phyloP scores from a whole-genome alignment of 1,140 invertebrate genomes.

The Diabrotica virgifera region DNA sequence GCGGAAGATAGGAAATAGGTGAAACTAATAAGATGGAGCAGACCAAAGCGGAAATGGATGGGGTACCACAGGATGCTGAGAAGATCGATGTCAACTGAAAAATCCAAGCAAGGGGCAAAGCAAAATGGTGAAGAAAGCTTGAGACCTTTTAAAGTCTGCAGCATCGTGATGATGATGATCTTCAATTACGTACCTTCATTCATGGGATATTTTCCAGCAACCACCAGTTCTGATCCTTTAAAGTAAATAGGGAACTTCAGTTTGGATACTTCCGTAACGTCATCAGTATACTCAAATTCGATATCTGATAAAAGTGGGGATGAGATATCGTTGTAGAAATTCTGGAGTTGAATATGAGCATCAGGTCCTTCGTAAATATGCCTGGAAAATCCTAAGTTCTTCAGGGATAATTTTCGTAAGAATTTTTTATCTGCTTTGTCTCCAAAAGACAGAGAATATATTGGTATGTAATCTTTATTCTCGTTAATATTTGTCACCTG shows the following conservation, averaged over 20 bases:
- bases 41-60: no score
- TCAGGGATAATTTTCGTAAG: slow-evolving; percentile 59
- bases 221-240: slow-evolving; percentile 56
- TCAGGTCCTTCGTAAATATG: slow-evolving; percentile 70
- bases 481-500: slow-evolving; percentile 28
- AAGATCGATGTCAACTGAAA: no score
- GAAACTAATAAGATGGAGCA: no score
- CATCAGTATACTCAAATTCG: slow-evolving; percentile 59
- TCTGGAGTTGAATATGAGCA: slow-evolving; percentile 61
- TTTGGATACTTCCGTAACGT: slow-evolving; percentile 44
- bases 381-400: slow-evolving; percentile 63
- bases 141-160: no score
- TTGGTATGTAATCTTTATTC: slow-evolving; percentile 42
- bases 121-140: no score
- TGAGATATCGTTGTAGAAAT: slow-evolving; percentile 68
- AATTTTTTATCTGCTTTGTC: slow-evolving; percentile 63
- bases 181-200: neutral
- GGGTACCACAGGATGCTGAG: no score
- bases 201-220: slow-evolving; percentile 50
- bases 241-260: slow-evolving; percentile 54
- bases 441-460: slow-evolving; percentile 68
- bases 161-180: no score
- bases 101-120: no score
- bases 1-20: no score
- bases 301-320: slow-evolving; percentile 64